Conservation (phyloP, 2,888 invertebrate species). For the Bhutanitis thaidina region DNA sequence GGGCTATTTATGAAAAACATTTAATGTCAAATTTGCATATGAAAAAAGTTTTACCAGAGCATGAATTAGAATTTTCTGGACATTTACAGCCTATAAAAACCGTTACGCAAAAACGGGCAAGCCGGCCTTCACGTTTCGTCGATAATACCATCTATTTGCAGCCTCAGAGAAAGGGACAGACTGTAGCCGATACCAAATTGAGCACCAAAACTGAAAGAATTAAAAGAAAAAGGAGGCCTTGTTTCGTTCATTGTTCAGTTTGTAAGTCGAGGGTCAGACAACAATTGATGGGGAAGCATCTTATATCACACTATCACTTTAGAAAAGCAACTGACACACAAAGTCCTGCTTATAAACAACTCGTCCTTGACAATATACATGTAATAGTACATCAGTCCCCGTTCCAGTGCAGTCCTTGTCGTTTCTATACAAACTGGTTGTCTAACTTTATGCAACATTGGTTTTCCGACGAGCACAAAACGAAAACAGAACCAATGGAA, state of each 20-base stretch:
- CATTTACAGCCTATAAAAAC: conserved; percentile 54
- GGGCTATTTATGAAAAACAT: conserved; percentile 87
- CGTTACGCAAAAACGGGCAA: conserved; percentile 46
- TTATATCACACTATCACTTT: conserved; percentile 92
- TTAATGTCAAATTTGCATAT: conserved; percentile 86
- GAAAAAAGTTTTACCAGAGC: conserved; percentile 82
- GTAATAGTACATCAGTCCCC: conserved; percentile 90
- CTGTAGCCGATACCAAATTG: conserved; percentile 29
- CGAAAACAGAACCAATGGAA: conserved; percentile 64
- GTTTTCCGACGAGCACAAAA: conserved; percentile 82
- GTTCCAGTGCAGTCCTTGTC: conserved; percentile 91
- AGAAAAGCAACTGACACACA: conserved; percentile 83
- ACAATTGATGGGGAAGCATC: conserved; percentile 88
- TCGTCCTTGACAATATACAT: conserved; percentile 88
- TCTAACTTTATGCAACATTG: conserved; percentile 86
- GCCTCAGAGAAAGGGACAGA: conserved; percentile 39
- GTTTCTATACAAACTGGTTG: conserved; percentile 90
- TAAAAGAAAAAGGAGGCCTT: conserved; percentile 78
- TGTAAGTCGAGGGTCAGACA: conserved; percentile 85
- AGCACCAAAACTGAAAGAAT: conserved; percentile 47
- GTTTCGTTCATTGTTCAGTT: conserved; percentile 83
- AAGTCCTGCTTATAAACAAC: conserved; percentile 77
- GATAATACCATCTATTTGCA: conserved; percentile 51
- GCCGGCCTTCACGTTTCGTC: conserved; percentile 55
- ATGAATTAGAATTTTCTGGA: conserved; percentile 83